Evolutionary conservation across 30 jellyfish, hydroid and myxozoan genomes (phyloP), one percentile per base, ranked within the genome.

Genomic region (Euphysa ruthae): DNA sequence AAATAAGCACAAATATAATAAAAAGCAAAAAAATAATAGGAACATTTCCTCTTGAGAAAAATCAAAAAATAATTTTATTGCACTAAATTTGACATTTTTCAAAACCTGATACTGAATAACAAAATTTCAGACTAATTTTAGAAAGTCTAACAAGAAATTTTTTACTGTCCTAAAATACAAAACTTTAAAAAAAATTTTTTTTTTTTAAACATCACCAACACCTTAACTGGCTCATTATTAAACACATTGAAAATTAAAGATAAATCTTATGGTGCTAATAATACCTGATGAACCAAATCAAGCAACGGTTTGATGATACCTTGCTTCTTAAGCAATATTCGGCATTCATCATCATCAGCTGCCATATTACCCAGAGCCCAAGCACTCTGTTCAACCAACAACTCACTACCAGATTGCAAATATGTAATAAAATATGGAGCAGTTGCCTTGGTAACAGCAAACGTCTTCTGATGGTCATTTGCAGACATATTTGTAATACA

Each of bases 351-450:
- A 20, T 89, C 79, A 61, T 78, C 85, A 6, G 94, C 91, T 13
- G 96, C 96, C 70, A 86, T 71, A 31, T 86, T 86, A 20, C 96
- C 96, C 20, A 86, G 58, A 2, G 94, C 96, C 69, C 94, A 77
- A 10, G 93, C 94, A 61, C 96, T 43, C 14, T 71, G 80, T 30
- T 86, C 93, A 44, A 69, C 91, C 66, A 57, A 43, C 6, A 79
- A 55, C 2, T 35, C 74, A 43, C 66, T 63, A n/a, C 86, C 92
- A 69, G 92, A 78, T 21, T 73, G 44, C 58, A 86, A 70, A 49
- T 71, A 79, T 32, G 94, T 82, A 35, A 86, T 79, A 55, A 86
- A 49, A 58, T 86, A 86, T 1, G 94, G 84, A 16, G 91, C 77
- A 60, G 93, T 70, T 12, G 87, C 64, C 27, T 86, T 86, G 15